Conservation (phyloP, 1,140 invertebrate genomes). For the Rhyzopertha dominica region DNA sequence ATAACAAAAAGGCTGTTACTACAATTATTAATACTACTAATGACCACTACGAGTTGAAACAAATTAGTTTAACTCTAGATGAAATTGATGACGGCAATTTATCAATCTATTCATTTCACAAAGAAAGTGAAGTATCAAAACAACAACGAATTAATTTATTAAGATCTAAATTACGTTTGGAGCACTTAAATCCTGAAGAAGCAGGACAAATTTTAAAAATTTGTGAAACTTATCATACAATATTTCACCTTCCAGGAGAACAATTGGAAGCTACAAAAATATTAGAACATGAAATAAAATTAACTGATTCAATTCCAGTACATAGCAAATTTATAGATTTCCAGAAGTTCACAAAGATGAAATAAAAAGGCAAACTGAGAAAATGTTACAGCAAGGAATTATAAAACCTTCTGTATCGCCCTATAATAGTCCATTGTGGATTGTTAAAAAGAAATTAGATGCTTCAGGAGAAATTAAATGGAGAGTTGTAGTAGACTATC, state of each 20-base stretch:
- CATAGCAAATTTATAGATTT: slow-evolving; percentile 35
- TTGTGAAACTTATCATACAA: slow-evolving; percentile 25
- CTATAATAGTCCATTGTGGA: slow-evolving; percentile 11
- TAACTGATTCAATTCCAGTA: slow-evolving; percentile 27
- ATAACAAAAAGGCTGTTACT: slow-evolving; percentile 14
- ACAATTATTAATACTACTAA: slow-evolving; percentile 32
- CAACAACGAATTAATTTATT: too few species aligned
- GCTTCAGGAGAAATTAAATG: slow-evolving; percentile 32
- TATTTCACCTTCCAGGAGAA: slow-evolving; percentile 29
- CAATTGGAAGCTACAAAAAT: slow-evolving; percentile 20
- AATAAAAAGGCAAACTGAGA: slow-evolving; percentile 41
- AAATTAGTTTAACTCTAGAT: too few species aligned
- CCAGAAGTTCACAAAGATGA: slow-evolving; percentile 43
- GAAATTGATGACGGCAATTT: too few species aligned
- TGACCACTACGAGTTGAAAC: too few species aligned
- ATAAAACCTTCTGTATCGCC: neutral
- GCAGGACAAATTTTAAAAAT: slow-evolving; percentile 8
- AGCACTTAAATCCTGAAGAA: slow-evolving; percentile 28
- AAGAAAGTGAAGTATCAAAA: too few species aligned
- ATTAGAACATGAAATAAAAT: slow-evolving; percentile 32
- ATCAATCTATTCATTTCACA: too few species aligned
- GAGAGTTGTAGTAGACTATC: slow-evolving; percentile 40
- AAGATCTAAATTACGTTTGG: too few species aligned
- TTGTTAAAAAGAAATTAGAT: slow-evolving; percentile 32
- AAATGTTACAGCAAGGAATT: slow-evolving; percentile 44